Percentiles rank a stretch among this genome's conserved stretches.
Conservation (phyloP, 2,797 vertebrate genomes). For the Columba guinea region DNA sequence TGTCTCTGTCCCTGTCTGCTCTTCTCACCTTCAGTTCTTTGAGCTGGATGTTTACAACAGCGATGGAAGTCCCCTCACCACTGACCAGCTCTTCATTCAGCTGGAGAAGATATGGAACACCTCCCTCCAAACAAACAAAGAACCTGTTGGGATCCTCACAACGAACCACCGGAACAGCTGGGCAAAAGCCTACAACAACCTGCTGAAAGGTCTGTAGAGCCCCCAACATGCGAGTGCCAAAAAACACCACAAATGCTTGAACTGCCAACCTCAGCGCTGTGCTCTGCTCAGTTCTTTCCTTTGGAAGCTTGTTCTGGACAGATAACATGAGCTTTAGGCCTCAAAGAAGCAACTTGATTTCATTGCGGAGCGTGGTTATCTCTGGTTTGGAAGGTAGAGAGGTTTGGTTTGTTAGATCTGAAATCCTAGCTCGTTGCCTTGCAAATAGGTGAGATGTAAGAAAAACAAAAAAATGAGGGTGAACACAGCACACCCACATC, state of each 20-base stretch:
- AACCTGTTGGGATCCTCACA: conserved; percentile 95
- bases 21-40: conserved; percentile 86
- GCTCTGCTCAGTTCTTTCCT: background rate
- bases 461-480: background rate
- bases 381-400: background rate
- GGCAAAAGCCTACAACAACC: conserved; percentile 95
- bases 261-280: background rate
- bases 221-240: background rate
- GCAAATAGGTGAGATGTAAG: background rate
- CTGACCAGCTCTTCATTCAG: conserved; percentile 92
- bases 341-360: background rate
- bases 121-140: conserved; percentile 96
- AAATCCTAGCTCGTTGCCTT: background rate
- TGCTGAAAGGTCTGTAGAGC: conserved; percentile 86
- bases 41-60: conserved; percentile 94
- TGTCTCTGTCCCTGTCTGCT: background rate
- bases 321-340: background rate
- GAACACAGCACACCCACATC: background rate
- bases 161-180: conserved; percentile 97
- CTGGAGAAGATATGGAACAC: conserved; percentile 99
- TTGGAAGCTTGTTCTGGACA: background rate
- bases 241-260: background rate
- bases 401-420: background rate
- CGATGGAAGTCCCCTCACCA: conserved; percentile 87
- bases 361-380: background rate